Evolutionary conservation across 2,888 invertebrate species (phyloP).

Genomic region (Syrista parreyssii): DNA sequence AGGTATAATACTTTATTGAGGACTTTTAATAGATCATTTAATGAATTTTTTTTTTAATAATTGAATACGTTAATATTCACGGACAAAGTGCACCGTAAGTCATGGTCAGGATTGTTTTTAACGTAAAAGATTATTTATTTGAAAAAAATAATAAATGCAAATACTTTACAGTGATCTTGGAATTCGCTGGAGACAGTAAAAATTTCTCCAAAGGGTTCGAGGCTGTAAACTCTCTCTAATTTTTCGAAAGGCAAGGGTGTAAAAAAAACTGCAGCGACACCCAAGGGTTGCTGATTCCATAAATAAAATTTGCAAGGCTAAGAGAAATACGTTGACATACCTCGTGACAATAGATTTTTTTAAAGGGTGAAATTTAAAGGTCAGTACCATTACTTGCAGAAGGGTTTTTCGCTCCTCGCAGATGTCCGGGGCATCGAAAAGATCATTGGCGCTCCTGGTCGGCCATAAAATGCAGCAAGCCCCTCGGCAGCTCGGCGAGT

Average conservation of each 20-base stretch:
- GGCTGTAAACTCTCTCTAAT: background rate
- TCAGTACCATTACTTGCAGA: background rate
- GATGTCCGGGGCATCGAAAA: conserved; percentile 1
- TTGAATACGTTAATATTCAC: background rate
- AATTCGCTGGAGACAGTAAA: background rate
- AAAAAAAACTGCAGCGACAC: background rate
- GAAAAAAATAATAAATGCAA: background rate
- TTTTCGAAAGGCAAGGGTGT: background rate
- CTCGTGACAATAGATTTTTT: background rate
- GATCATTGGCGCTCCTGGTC: conserved; percentile 13
- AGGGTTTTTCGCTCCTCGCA: background rate
- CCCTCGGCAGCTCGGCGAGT: conserved; percentile 10
- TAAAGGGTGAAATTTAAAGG: background rate
- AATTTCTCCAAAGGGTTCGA: background rate
- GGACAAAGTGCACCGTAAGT: background rate
- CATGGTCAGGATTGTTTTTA: background rate
- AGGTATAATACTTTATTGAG: background rate
- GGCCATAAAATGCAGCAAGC: conserved; percentile 18
- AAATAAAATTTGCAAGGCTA: background rate
- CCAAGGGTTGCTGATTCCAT: background rate
- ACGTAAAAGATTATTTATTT: too few relatives aligned
- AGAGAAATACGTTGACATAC: background rate
- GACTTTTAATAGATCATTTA: too few relatives aligned
- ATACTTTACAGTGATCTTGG: background rate
- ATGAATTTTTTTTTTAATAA: background rate